Conservation (phyloP, 2,797 vertebrate species). For the Hozukius guyotensis region DNA sequence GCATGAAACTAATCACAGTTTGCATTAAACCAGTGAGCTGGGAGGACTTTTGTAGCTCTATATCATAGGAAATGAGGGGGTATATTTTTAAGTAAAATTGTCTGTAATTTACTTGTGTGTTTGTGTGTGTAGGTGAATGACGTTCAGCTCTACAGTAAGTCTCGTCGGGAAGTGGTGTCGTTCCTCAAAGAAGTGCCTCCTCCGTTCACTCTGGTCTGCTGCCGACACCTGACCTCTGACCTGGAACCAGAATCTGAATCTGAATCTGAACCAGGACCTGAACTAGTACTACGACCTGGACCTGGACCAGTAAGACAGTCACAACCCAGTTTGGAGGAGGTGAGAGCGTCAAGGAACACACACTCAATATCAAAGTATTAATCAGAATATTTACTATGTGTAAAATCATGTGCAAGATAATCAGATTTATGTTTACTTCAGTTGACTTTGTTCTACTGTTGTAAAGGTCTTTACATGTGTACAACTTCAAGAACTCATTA, state of each 20-base stretch:
- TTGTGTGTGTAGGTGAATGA: conserved; percentile 87
- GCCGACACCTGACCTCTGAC: conserved; percentile 83
- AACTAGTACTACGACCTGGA: neutral
- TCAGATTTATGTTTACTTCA: neutral
- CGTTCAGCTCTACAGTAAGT: conserved; percentile 89
- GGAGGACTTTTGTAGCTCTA: neutral
- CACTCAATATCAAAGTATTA: neutral
- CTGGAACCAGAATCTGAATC: conserved; percentile 79
- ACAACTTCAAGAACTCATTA: neutral
- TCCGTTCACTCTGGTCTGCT: conserved; percentile 94
- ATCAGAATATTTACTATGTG: neutral
- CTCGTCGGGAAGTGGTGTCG: conserved; percentile 90
- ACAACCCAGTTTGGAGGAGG: conserved; percentile 69
- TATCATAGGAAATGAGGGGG: neutral
- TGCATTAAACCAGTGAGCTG: neutral
- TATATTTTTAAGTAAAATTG: neutral
- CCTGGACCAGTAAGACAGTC: neutral
- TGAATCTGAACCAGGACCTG: conserved; percentile 12
- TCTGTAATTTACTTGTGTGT: neutral
- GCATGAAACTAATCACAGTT: neutral
- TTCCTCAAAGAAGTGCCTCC: conserved; percentile 95
- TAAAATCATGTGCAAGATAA: neutral
- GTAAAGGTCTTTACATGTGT: neutral
- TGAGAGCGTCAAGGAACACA: conserved; percentile 30
- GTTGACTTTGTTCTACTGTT: neutral